These are phyloP conservation scores for Apeira syringaria DNA, from an alignment of 2,888 invertebrate genomes.

Conservation along the genomic window DNA sequence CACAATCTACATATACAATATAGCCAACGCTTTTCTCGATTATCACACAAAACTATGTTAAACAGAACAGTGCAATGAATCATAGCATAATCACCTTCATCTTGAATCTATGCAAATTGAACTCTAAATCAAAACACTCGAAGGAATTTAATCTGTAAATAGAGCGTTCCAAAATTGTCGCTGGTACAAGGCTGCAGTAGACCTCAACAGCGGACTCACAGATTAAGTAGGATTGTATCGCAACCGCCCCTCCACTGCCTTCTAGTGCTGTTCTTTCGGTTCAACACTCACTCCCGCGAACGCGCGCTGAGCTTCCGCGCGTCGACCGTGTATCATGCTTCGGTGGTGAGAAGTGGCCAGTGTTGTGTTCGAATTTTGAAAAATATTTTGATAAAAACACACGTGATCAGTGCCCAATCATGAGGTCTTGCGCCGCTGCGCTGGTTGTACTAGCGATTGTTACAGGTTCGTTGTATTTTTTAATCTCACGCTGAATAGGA, in stretches of 20 bases:
- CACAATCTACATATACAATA: too few species aligned
- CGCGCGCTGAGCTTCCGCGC: conserved; percentile 77
- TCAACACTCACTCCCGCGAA: conserved; percentile 56
- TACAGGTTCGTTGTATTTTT: conserved; percentile 55
- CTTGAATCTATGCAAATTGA: background rate
- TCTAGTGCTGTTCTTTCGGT: conserved; percentile 33
- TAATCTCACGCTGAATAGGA: background rate
- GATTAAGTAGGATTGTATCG: conserved; percentile 39
- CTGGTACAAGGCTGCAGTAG: conserved; percentile 16
- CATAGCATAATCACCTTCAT: conserved; percentile 6
- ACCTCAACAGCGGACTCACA: background rate
- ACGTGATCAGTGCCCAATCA: conserved; percentile 57
- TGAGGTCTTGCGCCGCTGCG: conserved; percentile 71
- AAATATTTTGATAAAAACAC: conserved; percentile 40
- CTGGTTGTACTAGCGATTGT: conserved; percentile 59
- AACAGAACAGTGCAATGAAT: too few species aligned
- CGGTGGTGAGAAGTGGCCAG: conserved; percentile 71
- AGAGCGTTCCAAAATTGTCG: conserved; percentile 16
- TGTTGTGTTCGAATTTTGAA: conserved; percentile 65
- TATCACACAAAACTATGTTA: too few species aligned
- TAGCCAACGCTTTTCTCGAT: too few species aligned
- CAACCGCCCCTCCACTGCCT: conserved; percentile 49
- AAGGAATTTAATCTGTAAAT: conserved; percentile 21
- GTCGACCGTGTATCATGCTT: conserved; percentile 64
- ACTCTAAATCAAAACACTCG: conserved; percentile 2